These are phyloP conservation scores for Sebastes taczanowskii DNA, from an alignment of 2,797 vertebrate genomes.

Conservation along the genomic window DNA sequence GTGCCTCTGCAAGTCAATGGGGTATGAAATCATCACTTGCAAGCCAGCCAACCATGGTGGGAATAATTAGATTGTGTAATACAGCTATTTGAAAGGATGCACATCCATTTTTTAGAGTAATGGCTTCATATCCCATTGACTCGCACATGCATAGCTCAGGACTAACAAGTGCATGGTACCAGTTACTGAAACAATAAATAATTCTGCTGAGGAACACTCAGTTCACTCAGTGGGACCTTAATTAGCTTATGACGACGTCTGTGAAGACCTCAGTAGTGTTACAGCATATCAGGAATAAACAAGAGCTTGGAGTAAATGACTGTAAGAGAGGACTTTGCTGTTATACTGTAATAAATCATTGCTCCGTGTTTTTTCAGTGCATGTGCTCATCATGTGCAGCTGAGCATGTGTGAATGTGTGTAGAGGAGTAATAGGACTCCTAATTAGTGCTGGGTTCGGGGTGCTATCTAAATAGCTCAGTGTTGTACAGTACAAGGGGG, in stretches of 20 bases:
- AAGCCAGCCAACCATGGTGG: conserved; percentile 20
- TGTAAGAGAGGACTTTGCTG: conserved; percentile 9
- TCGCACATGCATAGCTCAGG: conserved; percentile 8
- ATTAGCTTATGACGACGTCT: conserved; percentile 28
- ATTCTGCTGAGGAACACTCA: conserved; percentile 13
- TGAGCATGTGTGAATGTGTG: conserved; percentile 31
- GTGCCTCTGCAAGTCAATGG: conserved; percentile 29
- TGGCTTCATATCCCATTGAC: conserved; percentile 37
- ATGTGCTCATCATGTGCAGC: conserved; percentile 16
- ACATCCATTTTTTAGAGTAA: conserved; percentile 16
- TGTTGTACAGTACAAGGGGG: conserved; percentile 64
- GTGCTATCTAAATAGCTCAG: conserved; percentile 57
- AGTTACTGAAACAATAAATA: conserved; percentile 42
- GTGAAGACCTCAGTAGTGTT: conserved; percentile 28
- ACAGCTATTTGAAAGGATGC: conserved; percentile 36
- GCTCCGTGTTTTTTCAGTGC: conserved; percentile 17
- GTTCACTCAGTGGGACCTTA: neutral
- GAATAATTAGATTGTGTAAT: conserved; percentile 47
- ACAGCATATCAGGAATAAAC: conserved; percentile 44
- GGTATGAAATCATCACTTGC: conserved; percentile 43
- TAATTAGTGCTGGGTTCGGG: conserved; percentile 53
- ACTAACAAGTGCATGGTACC: neutral
- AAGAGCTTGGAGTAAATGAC: conserved; percentile 15
- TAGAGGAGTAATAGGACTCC: conserved; percentile 31
- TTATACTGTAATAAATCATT: conserved; percentile 34